A percentile compares a stretch with the other conserved stretches of the same genome.
Conservation (phyloP, 2,113 vertebrate species). For the Columba janthina region DNA sequence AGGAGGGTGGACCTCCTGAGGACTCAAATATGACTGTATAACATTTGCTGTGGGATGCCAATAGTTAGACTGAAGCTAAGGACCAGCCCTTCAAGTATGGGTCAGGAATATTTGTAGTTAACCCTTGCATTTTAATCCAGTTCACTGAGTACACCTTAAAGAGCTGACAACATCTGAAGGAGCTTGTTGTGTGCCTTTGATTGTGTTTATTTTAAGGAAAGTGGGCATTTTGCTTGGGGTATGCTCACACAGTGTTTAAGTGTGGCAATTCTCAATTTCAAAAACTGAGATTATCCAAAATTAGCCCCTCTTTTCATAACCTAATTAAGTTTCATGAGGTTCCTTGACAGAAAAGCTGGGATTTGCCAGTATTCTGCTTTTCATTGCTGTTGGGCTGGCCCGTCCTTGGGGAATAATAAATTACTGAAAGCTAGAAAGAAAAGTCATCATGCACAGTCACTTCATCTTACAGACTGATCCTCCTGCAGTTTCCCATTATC, state of each 20-base stretch:
- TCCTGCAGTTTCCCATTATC: background rate
- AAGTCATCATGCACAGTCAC: background rate
- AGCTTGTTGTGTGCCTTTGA: background rate
- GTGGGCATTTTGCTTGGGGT: background rate
- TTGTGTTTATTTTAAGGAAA: background rate
- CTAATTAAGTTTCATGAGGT: background rate
- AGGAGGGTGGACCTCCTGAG: background rate
- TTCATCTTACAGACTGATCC: background rate
- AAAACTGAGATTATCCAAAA: background rate
- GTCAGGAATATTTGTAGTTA: background rate
- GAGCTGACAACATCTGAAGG: background rate
- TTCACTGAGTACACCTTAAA: background rate
- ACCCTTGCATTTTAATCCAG: background rate
- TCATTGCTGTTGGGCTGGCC: background rate
- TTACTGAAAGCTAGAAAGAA: background rate
- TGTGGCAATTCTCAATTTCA: background rate
- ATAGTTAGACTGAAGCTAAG: background rate
- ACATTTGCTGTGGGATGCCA: background rate
- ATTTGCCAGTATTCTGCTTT: background rate
- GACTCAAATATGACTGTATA: background rate
- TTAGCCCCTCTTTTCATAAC: accelerated
- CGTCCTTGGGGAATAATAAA: background rate
- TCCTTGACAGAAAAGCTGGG: background rate
- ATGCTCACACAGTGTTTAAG: background rate
- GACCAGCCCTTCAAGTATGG: background rate